Evolutionary conservation across 2,888 invertebrate genomes (phyloP), one percentile per base, ranked within the genome.

Genomic region (Aricia artaxerxes): DNA sequence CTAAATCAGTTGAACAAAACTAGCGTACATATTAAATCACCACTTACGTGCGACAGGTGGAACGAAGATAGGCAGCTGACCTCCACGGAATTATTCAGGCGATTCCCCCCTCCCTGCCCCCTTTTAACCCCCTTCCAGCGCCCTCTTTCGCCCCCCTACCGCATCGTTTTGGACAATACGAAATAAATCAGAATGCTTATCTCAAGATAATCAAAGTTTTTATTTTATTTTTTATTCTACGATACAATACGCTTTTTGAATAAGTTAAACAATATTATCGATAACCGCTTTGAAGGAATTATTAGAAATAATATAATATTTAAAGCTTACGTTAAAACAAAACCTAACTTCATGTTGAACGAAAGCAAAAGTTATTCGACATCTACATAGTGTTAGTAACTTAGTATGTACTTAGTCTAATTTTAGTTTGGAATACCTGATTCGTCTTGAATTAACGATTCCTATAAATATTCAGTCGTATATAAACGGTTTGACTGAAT

Each of bases 51-150:
- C 85, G 84, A 84, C 84, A 84, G 85, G 82, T 84, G 81, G 83
- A 87, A 88, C 87, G 86, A 88, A 87, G 88, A 89, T 86, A 88
- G 89, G 88, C 89, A 86, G 79, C 31, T 78, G 78, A 73, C 78
- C 79, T 64, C 69, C 49, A 44, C 35, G 75, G 80, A 77, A 80
- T 81, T 78, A 80, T 80, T 76, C 78, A 80, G 73, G 72, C 3
- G 57, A 57, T 57, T 16, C 57, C 57, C 4, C 53, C 4, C 9
- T 11, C 49, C 49, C 49, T 9, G 5, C 16, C 57, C 57, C 16
- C 4, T 13, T 4, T 53, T 16, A 4, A 4, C 4, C 57, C 57
- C 16, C 4, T 16, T 57, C 4, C 4, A 9, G 4, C 16, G 4
- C 16, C 16, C 24, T 24, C 24, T 24, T 24, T 24, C 24, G 24